Base-by-base conservation (phyloP, 1,140 invertebrate genomes). In the Habropoda laboriosa region DNA sequence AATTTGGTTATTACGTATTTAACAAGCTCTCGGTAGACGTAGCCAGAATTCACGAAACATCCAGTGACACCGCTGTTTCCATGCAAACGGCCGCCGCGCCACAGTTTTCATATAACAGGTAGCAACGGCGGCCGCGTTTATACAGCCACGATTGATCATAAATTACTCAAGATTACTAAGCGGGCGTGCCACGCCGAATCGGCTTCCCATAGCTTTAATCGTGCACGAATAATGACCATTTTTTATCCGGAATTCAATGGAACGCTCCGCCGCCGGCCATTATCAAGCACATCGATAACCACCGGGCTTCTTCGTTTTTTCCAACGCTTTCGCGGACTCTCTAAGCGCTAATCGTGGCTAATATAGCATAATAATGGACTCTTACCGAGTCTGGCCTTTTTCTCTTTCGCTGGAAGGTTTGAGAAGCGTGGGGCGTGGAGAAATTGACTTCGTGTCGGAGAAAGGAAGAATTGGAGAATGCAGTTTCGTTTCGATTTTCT, bases 141-240 rank as follows among this genome's bases (percentile, higher is more conserved):
- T 57, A 70, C 24, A 63, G 42, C 35, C 51, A 4, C 40, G 27
- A 58, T 72, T 30, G 38, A 13, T 12, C 51, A 64, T 79, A 84
- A 83, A 84, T 82, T 84, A 79, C 70, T 84, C 68, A 68, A 79
- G 30, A 83, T 83, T 79, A 82, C n/a, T 68, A 32, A 77, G 61
- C 35, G 8, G n/a, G 40, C 24, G 40, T 64, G 30, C 70, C 45
- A 35, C 32, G 2, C n/a, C 27, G 63, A 76, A 76, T 68, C 61
- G 73, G 27, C 38, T 42, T 45, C 49, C 35, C 12, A 12, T 38
- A 12, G 47, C 72, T 75, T 75, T 75, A 64, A 55, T 42, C 64
- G 74, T 53, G 30, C 21, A 12, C 42, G 24, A 77, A 68, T 77
- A 58, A 76, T 76, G 40, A 40, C 64, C 42, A 58, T 77, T 77